Conservation (phyloP, 2,797 vertebrate genomes). For the Cyclura pinguis region DNA sequence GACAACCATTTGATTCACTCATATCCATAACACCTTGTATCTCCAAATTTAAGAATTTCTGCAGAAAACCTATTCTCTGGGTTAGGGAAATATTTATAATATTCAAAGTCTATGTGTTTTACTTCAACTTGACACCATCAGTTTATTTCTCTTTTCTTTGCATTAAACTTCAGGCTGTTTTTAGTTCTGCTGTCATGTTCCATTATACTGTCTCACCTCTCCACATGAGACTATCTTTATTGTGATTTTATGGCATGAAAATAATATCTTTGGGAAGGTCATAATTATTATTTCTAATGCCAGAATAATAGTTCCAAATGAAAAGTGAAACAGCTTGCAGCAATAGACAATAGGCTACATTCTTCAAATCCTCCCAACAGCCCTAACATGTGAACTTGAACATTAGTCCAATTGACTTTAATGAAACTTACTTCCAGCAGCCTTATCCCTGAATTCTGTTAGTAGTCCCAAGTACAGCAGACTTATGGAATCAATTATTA, state of each 20-base stretch:
- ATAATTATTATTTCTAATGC: not conserved
- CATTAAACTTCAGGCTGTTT: not conserved
- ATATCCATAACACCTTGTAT: not conserved
- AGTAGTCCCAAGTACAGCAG: too few species aligned
- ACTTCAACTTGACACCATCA: not conserved
- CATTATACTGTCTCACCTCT: not conserved
- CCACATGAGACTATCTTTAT: too few species aligned
- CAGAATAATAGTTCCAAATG: conserved; percentile 23
- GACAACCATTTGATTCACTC: not conserved
- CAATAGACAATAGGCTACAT: not conserved
- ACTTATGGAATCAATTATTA: too few species aligned
- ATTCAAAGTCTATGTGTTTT: not conserved
- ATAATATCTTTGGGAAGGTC: not conserved
- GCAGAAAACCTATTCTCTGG: too few species aligned
- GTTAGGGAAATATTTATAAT: not conserved
- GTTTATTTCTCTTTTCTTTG: not conserved
- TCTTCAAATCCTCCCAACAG: not conserved
- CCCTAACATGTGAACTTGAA: not conserved
- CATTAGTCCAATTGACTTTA: accelerated
- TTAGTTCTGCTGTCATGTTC: not conserved
- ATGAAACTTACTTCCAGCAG: not conserved
- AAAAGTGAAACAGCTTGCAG: conserved; percentile 49
- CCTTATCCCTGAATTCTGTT: not conserved
- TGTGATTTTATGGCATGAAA: not conserved
- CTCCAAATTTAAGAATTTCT: not conserved